phyloP scores from a whole-genome alignment of 2,888 invertebrate genomes.

The Nephrotoma guestfalica region DNA sequence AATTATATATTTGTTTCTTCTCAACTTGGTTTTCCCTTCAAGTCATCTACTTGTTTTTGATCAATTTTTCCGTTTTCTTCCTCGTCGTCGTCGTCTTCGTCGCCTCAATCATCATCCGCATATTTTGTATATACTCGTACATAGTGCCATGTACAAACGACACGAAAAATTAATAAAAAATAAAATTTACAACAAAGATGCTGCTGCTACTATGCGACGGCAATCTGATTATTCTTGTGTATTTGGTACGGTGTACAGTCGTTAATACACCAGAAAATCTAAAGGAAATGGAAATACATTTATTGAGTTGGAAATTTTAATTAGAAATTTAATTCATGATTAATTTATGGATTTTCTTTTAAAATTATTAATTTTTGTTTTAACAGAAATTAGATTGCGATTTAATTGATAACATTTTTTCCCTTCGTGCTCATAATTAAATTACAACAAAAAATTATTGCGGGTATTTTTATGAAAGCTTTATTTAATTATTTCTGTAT shows the following conservation, averaged over 20 bases:
- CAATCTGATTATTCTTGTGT: not conserved
- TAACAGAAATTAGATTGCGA: not conserved
- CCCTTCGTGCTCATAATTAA: not conserved
- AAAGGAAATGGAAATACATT: not conserved
- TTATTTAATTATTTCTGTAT: not conserved
- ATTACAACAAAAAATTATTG: not conserved
- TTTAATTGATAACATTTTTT: not conserved
- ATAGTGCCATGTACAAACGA: not conserved
- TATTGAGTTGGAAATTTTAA: not conserved
- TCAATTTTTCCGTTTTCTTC: not conserved
- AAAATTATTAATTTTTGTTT: not conserved
- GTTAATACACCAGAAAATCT: not conserved
- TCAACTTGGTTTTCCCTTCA: not conserved
- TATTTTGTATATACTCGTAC: too few relatives aligned
- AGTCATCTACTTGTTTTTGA: not conserved
- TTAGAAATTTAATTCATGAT: not conserved
- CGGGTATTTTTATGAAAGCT: not conserved
- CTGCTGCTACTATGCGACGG: not conserved
- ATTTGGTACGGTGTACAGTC: not conserved
- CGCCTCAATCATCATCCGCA: not conserved
- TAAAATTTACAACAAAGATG: not conserved
- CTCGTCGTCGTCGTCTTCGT: not conserved
- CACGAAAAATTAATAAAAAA: not conserved
- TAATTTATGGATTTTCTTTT: not conserved
- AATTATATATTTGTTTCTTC: not conserved